These are phyloP conservation scores for Phymastichus coffea DNA, from an alignment of 1,140 invertebrate genomes.

Conservation along the genomic window DNA sequence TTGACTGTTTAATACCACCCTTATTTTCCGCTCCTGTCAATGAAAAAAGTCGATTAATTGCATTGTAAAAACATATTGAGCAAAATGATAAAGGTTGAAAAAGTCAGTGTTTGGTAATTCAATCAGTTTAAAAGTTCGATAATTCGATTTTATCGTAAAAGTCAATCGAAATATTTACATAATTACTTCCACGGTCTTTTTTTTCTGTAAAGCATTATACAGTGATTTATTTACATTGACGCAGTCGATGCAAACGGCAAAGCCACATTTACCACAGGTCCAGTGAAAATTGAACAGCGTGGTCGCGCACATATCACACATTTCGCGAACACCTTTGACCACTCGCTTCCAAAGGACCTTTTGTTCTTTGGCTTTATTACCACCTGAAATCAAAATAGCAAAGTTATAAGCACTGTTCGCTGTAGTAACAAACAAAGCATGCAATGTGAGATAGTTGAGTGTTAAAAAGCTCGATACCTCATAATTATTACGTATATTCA, in stretches of 20 bases:
- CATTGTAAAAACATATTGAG: too few relatives aligned
- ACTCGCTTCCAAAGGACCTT: constrained; percentile 95
- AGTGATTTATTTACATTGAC: constrained; percentile 70
- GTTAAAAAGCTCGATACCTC: constrained; percentile 23
- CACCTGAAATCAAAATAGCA: too few relatives aligned
- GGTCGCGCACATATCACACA: constrained; percentile 98
- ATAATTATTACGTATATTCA: too few relatives aligned
- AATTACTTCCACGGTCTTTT: too few relatives aligned
- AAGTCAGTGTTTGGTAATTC: background rate
- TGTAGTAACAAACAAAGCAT: too few relatives aligned
- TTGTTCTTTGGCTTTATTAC: background rate
- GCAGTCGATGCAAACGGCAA: constrained; percentile 96
- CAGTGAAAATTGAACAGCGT: constrained; percentile 98
- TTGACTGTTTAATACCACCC: constrained; percentile 61
- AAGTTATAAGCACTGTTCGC: too few relatives aligned
- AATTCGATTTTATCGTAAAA: constrained; percentile 17
- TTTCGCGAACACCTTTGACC: constrained; percentile 91
- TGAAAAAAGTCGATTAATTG: background rate
- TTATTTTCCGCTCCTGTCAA: constrained; percentile 61
- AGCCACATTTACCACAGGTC: constrained; percentile 96
- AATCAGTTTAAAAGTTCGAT: constrained; percentile 56
- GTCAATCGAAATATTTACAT: constrained; percentile 13
- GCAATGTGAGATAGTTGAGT: too few relatives aligned
- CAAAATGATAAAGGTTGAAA: background rate
- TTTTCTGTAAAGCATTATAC: background rate